Base-by-base conservation (phyloP, 2,797 vertebrate species). In the Malacoctenus gilli region DNA sequence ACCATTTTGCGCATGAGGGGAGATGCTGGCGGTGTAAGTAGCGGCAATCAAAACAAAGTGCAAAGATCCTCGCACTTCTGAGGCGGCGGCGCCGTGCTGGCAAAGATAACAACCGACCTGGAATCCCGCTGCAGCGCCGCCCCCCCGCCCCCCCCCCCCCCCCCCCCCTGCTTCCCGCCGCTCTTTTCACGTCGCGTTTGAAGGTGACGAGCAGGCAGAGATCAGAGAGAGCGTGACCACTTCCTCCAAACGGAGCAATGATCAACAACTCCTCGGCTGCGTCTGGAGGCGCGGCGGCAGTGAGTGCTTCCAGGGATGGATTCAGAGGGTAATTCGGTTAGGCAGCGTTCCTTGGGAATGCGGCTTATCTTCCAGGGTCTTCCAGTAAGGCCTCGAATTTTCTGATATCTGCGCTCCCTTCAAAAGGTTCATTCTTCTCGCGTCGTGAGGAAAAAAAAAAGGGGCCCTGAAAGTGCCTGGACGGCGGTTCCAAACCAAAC, bases 21-120 rank as follows among this genome's bases (percentile, higher is more conserved):
- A 88, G 84, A 89, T 87, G 71, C 79, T 59, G 82, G 80, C 48
- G 60, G 82, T 82, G 61, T 81, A 75, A 80, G 83, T 80, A 78
- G 81, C 49, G 75, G 32, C 64, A 82, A 85, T 81, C 50, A 82
- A 79, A 89, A 89, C 82, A 84, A 77, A 68, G 72, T 77, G 77
- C 62, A 84, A 67, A 77, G 72, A 85, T 81, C 75, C 73, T 68
- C 66, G 59, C 57, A 65, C 61, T 72, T 74, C 63, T 34, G 72
- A 67, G 68, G 68, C 56, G 34, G 68, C 56, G 34, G 59, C 56
- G 20, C 62, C 81, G 61, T 83, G 71, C 82, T 65, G 72, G 72
- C 62, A 76, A 78, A 80, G 63, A 84, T 34, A 86, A 87, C 83
- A 84, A 63, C 48, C 1, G 63, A 72, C 76, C 66, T 55, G 74